Evolutionary conservation across 2,888 invertebrate genomes (phyloP), one percentile per base, ranked within the genome.

Genomic region (Pecten maximus): DNA sequence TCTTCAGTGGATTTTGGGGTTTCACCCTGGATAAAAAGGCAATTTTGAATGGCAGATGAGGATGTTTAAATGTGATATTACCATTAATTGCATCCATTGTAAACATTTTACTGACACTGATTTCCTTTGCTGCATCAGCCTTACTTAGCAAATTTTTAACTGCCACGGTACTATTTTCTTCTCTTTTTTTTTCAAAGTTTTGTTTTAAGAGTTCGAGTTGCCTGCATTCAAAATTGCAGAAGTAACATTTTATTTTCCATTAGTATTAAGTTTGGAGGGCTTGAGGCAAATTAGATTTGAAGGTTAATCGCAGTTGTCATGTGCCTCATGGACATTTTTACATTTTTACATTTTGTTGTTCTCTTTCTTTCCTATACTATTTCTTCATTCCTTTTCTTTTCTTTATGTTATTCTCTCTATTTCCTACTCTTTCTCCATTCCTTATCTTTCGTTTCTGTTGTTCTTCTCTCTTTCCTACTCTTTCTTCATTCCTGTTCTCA

Each of bases 31-130:
- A 74, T 74, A 74, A 74, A 74, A 74, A 74, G 74, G 74, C 74
- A 28, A 74, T 74, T 35, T 74, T 28, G 74, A 74, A 74, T 74
- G 74, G 74, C 74, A 74, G 74, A 74, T 74, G 74, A 74, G 74
- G 74, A 74, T 10, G 74, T 6, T 74, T 74, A 74, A 35, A 74
- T 74, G 35, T 74, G 74, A 8, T 74, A 74, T 74, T 74, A 74
- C 74, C 74, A 74, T 74, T 74, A 74, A 74, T 74, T 35, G 74
- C 74, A 74, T 35, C 74, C 74, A 74, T 74, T 74, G 74, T 74
- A 74, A 74, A 74, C 74, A 74, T 74, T 74, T 74, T 74, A 74
- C 74, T 74, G 74, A 74, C 74, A 35, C 74, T 74, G 74, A 74
- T 74, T 74, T 74, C 16, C 35, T 28, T 74, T 28, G 35, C 28